These are phyloP conservation scores for Eretmocerus hayati DNA, from an alignment of 2,888 invertebrate genomes.

Conservation along the genomic window DNA sequence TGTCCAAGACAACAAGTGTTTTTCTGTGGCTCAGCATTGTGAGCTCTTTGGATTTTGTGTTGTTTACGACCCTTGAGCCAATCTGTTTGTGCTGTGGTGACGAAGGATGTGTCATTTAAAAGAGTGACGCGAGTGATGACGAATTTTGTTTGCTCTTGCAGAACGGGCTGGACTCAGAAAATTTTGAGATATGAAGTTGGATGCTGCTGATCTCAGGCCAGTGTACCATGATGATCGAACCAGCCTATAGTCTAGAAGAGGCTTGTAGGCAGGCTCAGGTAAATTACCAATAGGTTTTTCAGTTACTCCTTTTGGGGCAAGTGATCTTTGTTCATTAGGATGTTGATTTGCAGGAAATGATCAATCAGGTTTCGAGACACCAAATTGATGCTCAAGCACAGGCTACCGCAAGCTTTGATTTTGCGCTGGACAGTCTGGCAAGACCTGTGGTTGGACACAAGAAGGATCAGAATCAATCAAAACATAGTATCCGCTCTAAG, in stretches of 20 bases:
- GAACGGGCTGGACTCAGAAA: not conserved
- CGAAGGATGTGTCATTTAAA: no score
- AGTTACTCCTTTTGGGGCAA: not conserved
- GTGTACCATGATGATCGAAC: slow-evolving; percentile 41
- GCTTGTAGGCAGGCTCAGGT: slow-evolving; percentile 45
- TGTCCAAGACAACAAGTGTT: no score
- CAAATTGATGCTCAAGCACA: slow-evolving; percentile 32
- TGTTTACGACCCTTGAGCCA: no score
- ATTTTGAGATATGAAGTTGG: slow-evolving; percentile 17
- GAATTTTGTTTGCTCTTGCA: not conserved
- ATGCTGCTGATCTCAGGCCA: slow-evolving; percentile 9
- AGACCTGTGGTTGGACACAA: slow-evolving; percentile 29
- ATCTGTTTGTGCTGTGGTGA: no score
- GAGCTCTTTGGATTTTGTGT: no score
- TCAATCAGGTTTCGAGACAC: slow-evolving; percentile 21
- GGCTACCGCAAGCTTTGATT: slow-evolving; percentile 27
- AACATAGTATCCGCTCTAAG: slow-evolving; percentile 43
- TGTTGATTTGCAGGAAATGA: slow-evolving; percentile 17
- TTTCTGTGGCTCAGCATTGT: no score
- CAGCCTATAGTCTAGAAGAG: slow-evolving; percentile 41
- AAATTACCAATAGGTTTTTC: slow-evolving; percentile 8
- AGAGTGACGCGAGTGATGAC: no score
- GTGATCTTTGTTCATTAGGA: not conserved
- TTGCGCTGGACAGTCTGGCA: slow-evolving; percentile 32
- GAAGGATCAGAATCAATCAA: slow-evolving; percentile 37